phyloP scores from a whole-genome alignment of 2,797 vertebrate species.

The Hydrolagus colliei region DNA sequence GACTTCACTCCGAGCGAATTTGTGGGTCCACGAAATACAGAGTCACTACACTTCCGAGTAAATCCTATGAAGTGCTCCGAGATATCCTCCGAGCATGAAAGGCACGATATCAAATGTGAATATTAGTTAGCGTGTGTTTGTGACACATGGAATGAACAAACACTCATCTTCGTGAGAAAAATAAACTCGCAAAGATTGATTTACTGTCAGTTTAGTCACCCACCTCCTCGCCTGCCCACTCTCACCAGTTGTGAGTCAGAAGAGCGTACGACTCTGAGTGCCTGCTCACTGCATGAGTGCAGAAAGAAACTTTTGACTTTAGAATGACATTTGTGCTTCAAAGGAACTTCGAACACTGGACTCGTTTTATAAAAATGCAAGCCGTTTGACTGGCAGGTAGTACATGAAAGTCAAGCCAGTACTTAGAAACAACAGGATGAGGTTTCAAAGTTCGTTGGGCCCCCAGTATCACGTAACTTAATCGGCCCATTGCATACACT shows the following conservation, averaged over 20 bases:
- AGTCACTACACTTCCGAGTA: too few species aligned
- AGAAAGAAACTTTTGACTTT: neutral
- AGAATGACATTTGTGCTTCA: conserved; percentile 4
- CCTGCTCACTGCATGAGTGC: neutral
- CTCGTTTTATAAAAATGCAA: neutral
- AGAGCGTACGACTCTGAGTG: neutral
- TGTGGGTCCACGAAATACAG: too few species aligned
- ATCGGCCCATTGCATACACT: neutral
- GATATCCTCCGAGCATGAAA: too few species aligned
- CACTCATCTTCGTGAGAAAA: too few species aligned
- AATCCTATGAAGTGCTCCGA: too few species aligned
- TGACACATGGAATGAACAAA: neutral
- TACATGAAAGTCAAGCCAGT: neutral
- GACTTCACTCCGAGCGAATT: too few species aligned
- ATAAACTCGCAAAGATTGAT: too few species aligned
- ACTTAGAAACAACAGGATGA: neutral
- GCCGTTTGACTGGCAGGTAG: neutral
- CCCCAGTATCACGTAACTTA: neutral
- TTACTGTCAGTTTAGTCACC: neutral
- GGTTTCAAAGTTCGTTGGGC: neutral
- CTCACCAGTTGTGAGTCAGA: neutral
- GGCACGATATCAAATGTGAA: too few species aligned
- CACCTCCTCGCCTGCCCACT: neutral
- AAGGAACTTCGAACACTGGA: neutral
- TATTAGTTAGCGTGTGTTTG: neutral